A percentile compares a stretch with the other conserved stretches of the same genome.
phyloP scores from a whole-genome alignment of 2,797 vertebrate species.

The Karalla daura region DNA sequence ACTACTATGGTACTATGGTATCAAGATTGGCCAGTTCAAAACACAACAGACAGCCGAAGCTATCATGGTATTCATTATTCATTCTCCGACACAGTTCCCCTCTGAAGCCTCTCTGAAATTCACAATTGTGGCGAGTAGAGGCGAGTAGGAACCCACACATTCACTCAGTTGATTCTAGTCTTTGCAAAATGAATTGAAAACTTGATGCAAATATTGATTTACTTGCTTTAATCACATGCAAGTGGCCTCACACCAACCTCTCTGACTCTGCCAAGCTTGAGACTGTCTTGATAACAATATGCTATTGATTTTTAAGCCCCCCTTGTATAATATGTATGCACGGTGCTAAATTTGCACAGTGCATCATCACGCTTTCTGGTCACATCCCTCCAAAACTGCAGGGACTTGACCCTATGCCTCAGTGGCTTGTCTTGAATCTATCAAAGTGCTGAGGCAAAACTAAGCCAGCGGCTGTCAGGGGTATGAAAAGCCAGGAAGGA shows the following conservation, averaged over 20 bases:
- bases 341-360: constrained; percentile 56
- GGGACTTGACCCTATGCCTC: constrained; percentile 75
- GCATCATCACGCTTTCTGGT: constrained; percentile 67
- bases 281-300: constrained; percentile 66
- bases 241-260: constrained; percentile 61
- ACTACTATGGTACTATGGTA: constrained; percentile 40
- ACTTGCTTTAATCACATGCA: constrained; percentile 71
- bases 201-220: constrained; percentile 73
- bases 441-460: constrained; percentile 76
- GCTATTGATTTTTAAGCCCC: constrained; percentile 63
- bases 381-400: constrained; percentile 70
- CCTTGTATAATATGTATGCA: constrained; percentile 43
- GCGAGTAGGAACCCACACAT: constrained; percentile 32
- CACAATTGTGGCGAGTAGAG: constrained; percentile 33
- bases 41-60: constrained; percentile 43
- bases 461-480: constrained; percentile 67
- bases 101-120: constrained; percentile 43
- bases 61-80: constrained; percentile 55
- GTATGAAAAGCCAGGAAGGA: constrained; percentile 61
- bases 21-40: constrained; percentile 46
- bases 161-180: constrained; percentile 43
- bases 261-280: constrained; percentile 48
- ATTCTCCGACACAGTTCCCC: constrained; percentile 32
- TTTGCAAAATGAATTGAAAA: constrained; percentile 53
- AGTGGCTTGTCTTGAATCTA: constrained; percentile 74